Conservation (phyloP, 2,888 invertebrate species). For the Drosophila helvetica region DNA sequence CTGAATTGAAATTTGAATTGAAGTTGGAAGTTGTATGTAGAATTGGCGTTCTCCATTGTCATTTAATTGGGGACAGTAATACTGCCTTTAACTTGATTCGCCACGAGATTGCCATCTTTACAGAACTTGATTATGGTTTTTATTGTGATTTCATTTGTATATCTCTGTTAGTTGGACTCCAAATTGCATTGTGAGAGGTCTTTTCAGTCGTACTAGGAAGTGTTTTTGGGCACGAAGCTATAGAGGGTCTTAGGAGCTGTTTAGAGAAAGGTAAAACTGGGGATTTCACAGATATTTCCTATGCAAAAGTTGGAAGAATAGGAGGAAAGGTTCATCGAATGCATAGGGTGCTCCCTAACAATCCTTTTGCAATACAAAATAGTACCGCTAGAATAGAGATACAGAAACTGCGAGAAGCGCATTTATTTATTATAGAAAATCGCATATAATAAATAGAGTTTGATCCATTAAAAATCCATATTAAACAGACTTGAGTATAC, state of each 20-base stretch:
- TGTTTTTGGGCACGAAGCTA: background rate
- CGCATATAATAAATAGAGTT: too few relatives aligned
- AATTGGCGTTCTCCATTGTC: constrained; percentile 55
- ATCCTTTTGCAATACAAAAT: too few relatives aligned
- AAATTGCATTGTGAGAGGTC: constrained; percentile 1
- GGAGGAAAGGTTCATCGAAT: too few relatives aligned
- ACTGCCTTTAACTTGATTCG: constrained; percentile 17
- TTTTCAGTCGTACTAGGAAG: background rate
- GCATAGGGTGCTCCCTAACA: too few relatives aligned
- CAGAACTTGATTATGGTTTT: constrained; percentile 24
- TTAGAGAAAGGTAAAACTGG: background rate
- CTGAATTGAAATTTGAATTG: constrained; percentile 19
- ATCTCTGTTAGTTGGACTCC: constrained; percentile 1
- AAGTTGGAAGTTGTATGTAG: constrained; percentile 9
- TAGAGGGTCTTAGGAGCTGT: too few relatives aligned
- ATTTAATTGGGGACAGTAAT: constrained; percentile 64
- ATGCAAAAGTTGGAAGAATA: too few relatives aligned
- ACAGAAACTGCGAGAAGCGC: too few relatives aligned
- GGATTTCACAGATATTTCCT: too few relatives aligned
- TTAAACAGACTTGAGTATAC: background rate
- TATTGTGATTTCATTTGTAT: constrained; percentile 26
- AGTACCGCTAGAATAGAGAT: too few relatives aligned
- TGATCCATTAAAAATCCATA: background rate
- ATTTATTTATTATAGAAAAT: too few relatives aligned
- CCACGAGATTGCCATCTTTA: constrained; percentile 32